Evolutionary conservation across 2,113 vertebrate species (phyloP).

Genomic region (Protobothrops mucrosquamatus): DNA sequence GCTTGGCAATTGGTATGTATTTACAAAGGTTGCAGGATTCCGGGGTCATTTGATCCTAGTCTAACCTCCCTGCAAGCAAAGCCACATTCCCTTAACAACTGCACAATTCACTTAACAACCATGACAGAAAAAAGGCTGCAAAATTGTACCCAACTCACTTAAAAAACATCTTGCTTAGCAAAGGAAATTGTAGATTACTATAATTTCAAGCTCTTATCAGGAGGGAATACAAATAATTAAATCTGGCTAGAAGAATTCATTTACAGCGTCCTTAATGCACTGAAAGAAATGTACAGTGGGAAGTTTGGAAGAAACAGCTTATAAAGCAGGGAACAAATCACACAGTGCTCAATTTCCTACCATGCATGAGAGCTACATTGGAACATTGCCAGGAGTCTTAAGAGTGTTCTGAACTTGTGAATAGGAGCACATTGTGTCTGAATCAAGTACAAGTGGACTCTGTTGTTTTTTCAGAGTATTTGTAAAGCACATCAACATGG

Average conservation of each 20-base stretch:
- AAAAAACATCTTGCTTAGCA: no score
- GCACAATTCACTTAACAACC: no score
- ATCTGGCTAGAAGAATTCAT: background rate
- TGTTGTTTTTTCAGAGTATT: background rate
- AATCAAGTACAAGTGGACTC: conserved; percentile 40
- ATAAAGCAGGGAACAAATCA: background rate
- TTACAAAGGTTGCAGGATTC: no score
- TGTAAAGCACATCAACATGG: background rate
- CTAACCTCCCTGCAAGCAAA: no score
- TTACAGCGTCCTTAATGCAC: background rate
- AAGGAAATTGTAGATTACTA: background rate
- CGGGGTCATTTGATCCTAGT: no score
- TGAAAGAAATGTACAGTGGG: background rate
- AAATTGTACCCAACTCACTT: no score
- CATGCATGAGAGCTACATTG: conserved; percentile 10
- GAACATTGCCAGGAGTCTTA: background rate
- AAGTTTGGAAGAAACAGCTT: background rate
- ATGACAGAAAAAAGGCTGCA: no score
- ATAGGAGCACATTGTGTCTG: conserved; percentile 47
- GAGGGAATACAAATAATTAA: background rate
- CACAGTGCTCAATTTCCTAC: conserved; percentile 12
- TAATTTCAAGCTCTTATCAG: background rate
- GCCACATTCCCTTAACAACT: no score
- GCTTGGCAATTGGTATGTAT: no score
- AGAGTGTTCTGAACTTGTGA: conserved; percentile 50